phyloP scores from a whole-genome alignment of 2,797 vertebrate species.

The Podarcis siculus region DNA sequence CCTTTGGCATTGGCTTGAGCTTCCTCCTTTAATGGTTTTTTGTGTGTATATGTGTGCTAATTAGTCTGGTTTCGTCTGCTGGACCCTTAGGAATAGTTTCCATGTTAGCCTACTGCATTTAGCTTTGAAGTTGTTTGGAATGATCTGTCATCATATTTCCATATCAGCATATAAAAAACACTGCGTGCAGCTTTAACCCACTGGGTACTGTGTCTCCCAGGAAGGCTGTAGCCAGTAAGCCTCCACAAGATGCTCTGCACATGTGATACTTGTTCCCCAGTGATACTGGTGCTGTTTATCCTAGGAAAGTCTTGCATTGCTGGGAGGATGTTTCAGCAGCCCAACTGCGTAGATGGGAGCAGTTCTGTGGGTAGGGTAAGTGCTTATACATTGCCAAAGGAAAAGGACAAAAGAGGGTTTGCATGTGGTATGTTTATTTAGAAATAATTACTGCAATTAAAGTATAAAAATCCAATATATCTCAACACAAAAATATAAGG shows the following conservation, averaged over 20 bases:
- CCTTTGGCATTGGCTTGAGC: constrained; percentile 22
- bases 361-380: neutral
- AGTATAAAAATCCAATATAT: too few species aligned
- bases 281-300: neutral
- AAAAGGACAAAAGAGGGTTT: too few species aligned
- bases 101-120: constrained; percentile 54
- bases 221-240: constrained; percentile 17
- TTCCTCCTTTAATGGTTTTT: constrained; percentile 1
- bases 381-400: neutral
- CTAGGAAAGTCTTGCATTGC: neutral
- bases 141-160: constrained; percentile 70
- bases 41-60: neutral
- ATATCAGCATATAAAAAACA: constrained; percentile 62
- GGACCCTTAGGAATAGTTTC: constrained; percentile 55
- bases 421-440: too few species aligned
- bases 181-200: constrained; percentile 45
- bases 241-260: neutral
- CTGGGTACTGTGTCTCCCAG: constrained; percentile 62
- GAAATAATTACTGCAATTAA: too few species aligned
- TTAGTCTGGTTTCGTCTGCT: neutral
- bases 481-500: too few species aligned
- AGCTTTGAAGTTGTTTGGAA: constrained; percentile 74
- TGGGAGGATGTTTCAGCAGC: neutral
- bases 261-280: neutral
- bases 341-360: neutral